Percentiles rank a stretch among this genome's conserved stretches.
Evolutionary conservation across 2,113 vertebrate genomes (phyloP).

Genomic region (Columba janthina): DNA sequence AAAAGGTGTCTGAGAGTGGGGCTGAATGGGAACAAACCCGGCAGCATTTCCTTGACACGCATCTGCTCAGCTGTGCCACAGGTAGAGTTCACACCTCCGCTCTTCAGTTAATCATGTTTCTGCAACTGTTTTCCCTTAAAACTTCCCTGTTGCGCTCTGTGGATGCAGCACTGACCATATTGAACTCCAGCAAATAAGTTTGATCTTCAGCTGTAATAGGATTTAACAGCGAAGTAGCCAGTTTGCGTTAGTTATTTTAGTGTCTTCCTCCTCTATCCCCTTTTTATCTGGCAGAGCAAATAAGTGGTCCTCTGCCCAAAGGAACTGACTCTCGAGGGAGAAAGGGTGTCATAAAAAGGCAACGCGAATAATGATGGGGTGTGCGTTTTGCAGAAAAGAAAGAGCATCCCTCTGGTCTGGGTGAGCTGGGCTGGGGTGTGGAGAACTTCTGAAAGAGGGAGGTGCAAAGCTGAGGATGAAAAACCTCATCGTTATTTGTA

Average conservation of each 20-base stretch:
- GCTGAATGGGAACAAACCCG: neutral
- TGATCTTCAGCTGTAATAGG: neutral
- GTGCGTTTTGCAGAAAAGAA: neutral
- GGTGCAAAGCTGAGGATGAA: neutral
- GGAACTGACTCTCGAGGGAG: neutral
- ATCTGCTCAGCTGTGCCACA: fast-evolving
- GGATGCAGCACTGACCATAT: fast-evolving
- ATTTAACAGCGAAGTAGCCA: neutral
- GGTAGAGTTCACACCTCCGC: fast-evolving
- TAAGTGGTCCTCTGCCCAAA: neutral
- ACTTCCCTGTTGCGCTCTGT: neutral
- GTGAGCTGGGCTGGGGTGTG: neutral
- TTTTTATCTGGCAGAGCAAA: neutral
- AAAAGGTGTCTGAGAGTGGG: neutral
- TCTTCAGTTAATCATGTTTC: fast-evolving
- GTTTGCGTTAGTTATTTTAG: neutral
- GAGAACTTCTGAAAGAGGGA: neutral
- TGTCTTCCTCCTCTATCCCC: neutral
- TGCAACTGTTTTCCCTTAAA: neutral
- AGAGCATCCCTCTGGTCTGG: neutral
- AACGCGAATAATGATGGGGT: too few species aligned
- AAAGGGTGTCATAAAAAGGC: neutral
- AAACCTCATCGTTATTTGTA: neutral
- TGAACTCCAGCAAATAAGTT: neutral
- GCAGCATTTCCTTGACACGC: fast-evolving